Base-by-base conservation (phyloP, 2,113 vertebrate genomes). In the Clinocottus analis region DNA sequence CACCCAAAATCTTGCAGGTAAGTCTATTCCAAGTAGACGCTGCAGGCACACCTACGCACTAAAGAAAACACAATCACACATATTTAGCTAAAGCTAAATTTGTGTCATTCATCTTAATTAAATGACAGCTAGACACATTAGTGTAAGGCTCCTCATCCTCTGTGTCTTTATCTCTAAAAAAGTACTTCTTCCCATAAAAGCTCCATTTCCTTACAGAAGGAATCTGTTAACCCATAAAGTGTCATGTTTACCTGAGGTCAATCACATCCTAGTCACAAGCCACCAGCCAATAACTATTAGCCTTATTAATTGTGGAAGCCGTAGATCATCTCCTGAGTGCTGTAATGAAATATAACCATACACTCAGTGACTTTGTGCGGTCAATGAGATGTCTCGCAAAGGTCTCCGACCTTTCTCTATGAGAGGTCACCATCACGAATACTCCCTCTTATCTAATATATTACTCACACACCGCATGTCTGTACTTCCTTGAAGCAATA, bases 211-310 rank as follows among this genome's bases (percentile, higher is more conserved):
- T 80, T 79, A 47, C 29, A 72, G 83, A 63, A 60, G 76, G 63
- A 31, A 78, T 80, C 23, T 69, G 76, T 87, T 88, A 87, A 90
- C 79, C 72, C 39, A 74, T 83, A 70, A 81, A 86, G 56, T 41
- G 58, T 35, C 77, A 71, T 79, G 79, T 87, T 89, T 87, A 90
- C 84, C 67, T 75, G 49, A 8, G 80, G 80, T 85, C 82, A 89
- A 81, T 75, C 74, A 79, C 45, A 77, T 80, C 80, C 74, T 83
- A 87, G 47, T 90, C 82, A 79, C 73, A 25, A 61, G 66, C 80
- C 79, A 87, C 70, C 63, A 75, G 74, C 88, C 92, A 90, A 87
- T 83, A 91, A 83, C 83, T 82, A 93, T 92, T 89, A 86, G 75
- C 65, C 51, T 90, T 91, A 90, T 89, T 90, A 92, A 91, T 89